Base-by-base conservation (phyloP, 2,888 invertebrate genomes). In the Eilema caniola region DNA sequence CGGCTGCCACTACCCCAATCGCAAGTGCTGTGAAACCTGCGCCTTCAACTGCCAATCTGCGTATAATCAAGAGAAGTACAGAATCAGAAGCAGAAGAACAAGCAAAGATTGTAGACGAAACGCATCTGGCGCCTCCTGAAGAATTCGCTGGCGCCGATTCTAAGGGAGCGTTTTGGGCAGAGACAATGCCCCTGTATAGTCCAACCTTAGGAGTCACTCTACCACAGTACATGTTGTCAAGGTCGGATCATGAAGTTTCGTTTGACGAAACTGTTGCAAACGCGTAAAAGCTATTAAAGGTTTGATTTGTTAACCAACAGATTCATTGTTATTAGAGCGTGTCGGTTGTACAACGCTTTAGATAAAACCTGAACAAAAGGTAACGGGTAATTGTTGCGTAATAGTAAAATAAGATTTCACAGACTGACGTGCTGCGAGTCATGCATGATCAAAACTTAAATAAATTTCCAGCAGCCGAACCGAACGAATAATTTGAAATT, bases 201-300 rank as follows among this genome's bases (percentile, higher is more conserved):
- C 96, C 96, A 75, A 87, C 95, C 25, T 93, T 97, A 67, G 97
- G 96, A 25, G 95, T 97, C 23, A 95, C 96, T 53, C 89, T 97
- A 75, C 97, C 97, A 1, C 96, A 95, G 81, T 97, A 96, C 83
- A 97, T 97, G 97, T 86, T 97, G 69, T 95, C 96, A 72, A 96
- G 96, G 88, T 96, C 97, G 59, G 97, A 97, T 76, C 96, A 96
- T 80, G 97, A 97, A 91, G 93, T 93, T 83, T 96, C 96, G 72
- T 97, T 97, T 86, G 97, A 97, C 86, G 96, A 95, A 89, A 88
- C 88, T 60, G 93, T 95, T 75, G 93, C 93, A 72, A 91, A 91
- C 84, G 95, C 91, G 88, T 95, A 94, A 89, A 84, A 85, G 81
- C 81, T 82, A 81, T 79, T 62, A 79, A 67, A 83, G 83, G 85